Conservation (phyloP, 2,888 invertebrate genomes). For the Diarsia mendica region DNA sequence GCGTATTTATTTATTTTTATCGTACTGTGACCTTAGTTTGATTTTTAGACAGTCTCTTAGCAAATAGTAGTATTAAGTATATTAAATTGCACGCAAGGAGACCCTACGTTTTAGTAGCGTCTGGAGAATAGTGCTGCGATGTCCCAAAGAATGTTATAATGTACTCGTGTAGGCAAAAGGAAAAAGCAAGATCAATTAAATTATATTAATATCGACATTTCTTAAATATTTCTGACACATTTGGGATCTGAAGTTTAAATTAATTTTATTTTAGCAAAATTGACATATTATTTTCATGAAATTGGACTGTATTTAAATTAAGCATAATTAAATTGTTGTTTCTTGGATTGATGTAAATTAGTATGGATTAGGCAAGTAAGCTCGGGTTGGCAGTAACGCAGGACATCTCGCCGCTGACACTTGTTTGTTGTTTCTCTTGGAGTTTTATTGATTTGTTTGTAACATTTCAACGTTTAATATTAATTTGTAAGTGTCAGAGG, state of each 20-base stretch:
- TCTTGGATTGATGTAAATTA: constrained; percentile 81
- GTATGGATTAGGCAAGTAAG: constrained; percentile 77
- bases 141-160: constrained; percentile 88
- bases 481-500: constrained; percentile 76
- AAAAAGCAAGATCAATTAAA: constrained; percentile 72
- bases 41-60: constrained; percentile 83
- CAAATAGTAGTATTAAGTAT: constrained; percentile 84
- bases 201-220: constrained; percentile 63
- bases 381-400: constrained; percentile 78
- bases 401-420: constrained; percentile 74
- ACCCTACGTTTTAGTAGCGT: constrained; percentile 88
- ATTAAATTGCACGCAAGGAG: constrained; percentile 83
- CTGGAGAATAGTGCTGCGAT: constrained; percentile 85
- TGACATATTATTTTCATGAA: constrained; percentile 65
- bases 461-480: constrained; percentile 84
- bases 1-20: constrained; percentile 89
- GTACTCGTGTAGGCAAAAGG: constrained; percentile 78
- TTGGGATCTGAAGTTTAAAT: constrained; percentile 77
- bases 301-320: constrained; percentile 78
- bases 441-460: constrained; percentile 81
- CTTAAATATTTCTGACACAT: constrained; percentile 64
- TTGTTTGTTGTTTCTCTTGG: constrained; percentile 81
- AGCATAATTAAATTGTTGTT: constrained; percentile 74
- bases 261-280: constrained; percentile 67
- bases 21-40: constrained; percentile 83